Percentiles rank a stretch among this genome's conserved stretches.
Evolutionary conservation across 2,113 vertebrate species (phyloP).

Genomic region (Rhineura floridana): DNA sequence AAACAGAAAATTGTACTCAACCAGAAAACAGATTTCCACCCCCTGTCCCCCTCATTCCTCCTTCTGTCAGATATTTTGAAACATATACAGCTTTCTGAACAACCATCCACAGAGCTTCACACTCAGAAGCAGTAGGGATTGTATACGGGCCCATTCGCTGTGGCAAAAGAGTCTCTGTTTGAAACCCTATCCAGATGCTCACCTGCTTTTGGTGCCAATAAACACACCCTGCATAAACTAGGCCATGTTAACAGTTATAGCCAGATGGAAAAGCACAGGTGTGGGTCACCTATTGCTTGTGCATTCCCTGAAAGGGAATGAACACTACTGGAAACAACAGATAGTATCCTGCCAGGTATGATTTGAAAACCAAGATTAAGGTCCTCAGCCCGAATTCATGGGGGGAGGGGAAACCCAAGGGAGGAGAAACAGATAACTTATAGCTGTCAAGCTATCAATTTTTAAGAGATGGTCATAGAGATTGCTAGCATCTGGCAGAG

Average conservation of each 20-base stretch:
- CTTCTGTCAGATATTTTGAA: background rate
- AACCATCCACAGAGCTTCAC: background rate
- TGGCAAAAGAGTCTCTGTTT: background rate
- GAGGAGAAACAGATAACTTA: background rate
- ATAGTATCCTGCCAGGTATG: conserved; percentile 2
- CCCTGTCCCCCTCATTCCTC: too few relatives aligned
- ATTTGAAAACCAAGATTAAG: background rate
- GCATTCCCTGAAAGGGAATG: background rate
- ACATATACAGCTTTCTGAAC: background rate
- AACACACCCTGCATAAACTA: background rate
- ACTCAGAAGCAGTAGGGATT: background rate
- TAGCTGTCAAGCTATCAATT: background rate
- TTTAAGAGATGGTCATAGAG: background rate
- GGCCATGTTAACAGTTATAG: background rate
- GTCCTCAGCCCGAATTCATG: background rate
- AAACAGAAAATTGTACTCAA: conserved; percentile 34
- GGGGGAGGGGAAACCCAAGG: background rate
- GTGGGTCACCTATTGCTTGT: conserved; percentile 4
- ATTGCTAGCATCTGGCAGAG: background rate
- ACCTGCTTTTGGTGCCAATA: background rate
- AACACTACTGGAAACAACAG: background rate
- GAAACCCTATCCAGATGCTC: background rate
- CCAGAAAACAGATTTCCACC: background rate
- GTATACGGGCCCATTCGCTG: background rate
- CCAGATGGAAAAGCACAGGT: conserved; percentile 21